Evolutionary conservation across 2,797 vertebrate species (phyloP).

Genomic region (Mionectes olivaceus): DNA sequence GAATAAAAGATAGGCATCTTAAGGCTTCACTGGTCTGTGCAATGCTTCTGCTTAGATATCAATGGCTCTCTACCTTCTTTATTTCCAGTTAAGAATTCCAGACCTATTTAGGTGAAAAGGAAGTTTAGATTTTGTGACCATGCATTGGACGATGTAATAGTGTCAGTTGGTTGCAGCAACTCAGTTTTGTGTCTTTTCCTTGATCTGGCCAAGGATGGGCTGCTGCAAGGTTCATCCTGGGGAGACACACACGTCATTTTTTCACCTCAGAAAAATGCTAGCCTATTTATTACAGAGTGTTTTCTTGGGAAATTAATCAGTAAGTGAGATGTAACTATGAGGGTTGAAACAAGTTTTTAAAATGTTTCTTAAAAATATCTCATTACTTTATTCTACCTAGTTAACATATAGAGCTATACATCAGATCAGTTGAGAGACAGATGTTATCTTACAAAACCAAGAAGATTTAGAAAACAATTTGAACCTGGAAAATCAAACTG

Average conservation of each 20-base stretch:
- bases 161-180: not conserved
- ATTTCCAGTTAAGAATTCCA: not conserved
- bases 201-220: not conserved
- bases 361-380: not conserved
- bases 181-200: not conserved
- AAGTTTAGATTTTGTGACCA: not conserved
- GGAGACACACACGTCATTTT: not conserved
- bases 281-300: not conserved
- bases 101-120: not conserved
- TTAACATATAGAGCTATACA: not conserved
- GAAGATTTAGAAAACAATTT: slow-evolving; percentile 1
- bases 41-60: not conserved
- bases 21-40: not conserved
- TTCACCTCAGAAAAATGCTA: not conserved
- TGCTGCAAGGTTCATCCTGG: not conserved
- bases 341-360: not conserved
- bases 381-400: not conserved
- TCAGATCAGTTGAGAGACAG: not conserved
- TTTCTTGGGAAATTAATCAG: not conserved
- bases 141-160: not conserved
- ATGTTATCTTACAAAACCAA: not conserved
- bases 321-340: not conserved
- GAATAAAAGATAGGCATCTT: not conserved
- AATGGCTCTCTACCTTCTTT: not conserved
- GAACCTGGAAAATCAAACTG: slow-evolving; percentile 26